These are phyloP conservation scores for Notechis scutatus DNA, from an alignment of 2,113 vertebrate genomes.

Conservation along the genomic window DNA sequence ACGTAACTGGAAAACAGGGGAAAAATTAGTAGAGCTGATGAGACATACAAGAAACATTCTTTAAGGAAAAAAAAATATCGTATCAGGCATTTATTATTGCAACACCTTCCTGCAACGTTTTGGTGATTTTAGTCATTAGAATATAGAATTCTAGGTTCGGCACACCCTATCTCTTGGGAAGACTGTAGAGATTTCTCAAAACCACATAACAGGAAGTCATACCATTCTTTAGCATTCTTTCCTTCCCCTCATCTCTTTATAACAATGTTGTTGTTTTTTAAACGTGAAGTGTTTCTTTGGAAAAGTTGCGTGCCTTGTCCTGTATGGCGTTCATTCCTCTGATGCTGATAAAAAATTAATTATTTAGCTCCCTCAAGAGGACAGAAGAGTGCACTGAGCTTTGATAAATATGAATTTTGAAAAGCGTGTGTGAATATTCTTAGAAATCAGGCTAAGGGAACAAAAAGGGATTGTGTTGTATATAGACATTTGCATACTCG, in stretches of 20 bases:
- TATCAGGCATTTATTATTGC: not conserved
- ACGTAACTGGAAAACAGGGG: conserved; percentile 19
- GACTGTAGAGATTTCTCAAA: not conserved
- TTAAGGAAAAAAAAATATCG: not conserved
- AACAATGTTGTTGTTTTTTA: not conserved
- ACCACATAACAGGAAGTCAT: not conserved
- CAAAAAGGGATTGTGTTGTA: no score
- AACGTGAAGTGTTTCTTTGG: not conserved
- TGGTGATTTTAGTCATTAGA: conserved; percentile 29
- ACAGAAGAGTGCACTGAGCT: not conserved
- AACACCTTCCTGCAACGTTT: conserved; percentile 24
- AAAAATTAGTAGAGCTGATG: not conserved
- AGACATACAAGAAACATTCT: conserved; percentile 43
- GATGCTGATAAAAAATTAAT: not conserved
- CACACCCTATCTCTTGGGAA: conserved; percentile 51
- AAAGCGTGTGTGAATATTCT: no score
- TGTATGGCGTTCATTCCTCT: not conserved
- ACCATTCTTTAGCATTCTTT: not conserved
- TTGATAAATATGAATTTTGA: not conserved
- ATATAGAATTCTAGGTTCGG: conserved; percentile 42
- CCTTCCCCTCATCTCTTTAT: not conserved
- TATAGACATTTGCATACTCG: no score
- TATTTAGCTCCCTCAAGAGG: conserved; percentile 9
- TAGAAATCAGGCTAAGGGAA: no score
- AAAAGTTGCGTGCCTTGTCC: not conserved